phyloP scores from a whole-genome alignment of 2,888 invertebrate species.

The Monoplex corrugatus region DNA sequence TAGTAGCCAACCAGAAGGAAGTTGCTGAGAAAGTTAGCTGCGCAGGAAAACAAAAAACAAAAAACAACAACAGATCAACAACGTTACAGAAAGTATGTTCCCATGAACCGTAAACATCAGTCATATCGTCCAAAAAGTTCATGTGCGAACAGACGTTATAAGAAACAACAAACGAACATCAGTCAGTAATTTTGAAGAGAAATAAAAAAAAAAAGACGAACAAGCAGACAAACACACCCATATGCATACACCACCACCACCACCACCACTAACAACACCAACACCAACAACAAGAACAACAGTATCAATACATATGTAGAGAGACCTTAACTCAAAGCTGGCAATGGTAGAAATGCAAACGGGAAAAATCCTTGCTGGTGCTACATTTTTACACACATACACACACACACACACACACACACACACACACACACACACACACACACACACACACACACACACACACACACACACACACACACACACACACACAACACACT shows the following conservation, averaged over 20 bases:
- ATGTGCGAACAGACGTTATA: not conserved
- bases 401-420: no score
- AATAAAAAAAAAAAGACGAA: not conserved
- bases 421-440: no score
- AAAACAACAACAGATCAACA: not conserved
- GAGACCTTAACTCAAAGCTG: no score
- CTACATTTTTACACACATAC: no score
- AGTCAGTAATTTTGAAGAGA: not conserved
- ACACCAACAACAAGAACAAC: not conserved
- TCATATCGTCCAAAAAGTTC: not conserved
- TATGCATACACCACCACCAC: no score
- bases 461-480: not conserved
- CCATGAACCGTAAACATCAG: not conserved
- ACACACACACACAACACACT: no score
- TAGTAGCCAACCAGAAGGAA: conserved; percentile 20
- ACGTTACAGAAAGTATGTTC: not conserved
- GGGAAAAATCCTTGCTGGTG: no score
- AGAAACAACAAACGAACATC: not conserved
- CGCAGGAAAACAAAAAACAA: not conserved
- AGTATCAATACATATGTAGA: not conserved
- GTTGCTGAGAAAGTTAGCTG: conserved; percentile 5
- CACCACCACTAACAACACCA: not conserved
- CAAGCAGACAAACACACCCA: no score
- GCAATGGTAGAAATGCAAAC: no score
- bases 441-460: not conserved